Evolutionary conservation across 2,888 invertebrate species (phyloP), one percentile per base, ranked within the genome.

Genomic region (Balanococcus diminutus): DNA sequence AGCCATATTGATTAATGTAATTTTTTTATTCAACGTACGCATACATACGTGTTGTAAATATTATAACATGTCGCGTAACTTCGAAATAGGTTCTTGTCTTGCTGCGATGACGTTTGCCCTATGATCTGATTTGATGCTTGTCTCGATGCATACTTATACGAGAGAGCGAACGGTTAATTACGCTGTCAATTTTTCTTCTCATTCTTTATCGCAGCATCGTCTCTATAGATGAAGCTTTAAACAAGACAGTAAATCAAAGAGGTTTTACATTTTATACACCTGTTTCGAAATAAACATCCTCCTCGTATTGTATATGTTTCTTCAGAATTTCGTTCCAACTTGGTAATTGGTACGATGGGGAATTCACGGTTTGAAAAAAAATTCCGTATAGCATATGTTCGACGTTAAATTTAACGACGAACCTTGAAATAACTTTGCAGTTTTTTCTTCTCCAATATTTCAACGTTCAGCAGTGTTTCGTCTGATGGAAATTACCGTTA

Each of bases 231-330:
- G n/a, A 46, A 81, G 46, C 36, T 36, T 79, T 79, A 79, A 36
- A 79, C 75, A 36, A 28, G 72, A 72, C 19, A 79, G 2, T 72
- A 79, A 79, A 79, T 79, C 75, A 79, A 79, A 79, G 36, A 79
- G 16, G 39, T 46, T 85, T 75, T 85, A 75, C 79, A 75, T 46
- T 75, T 85, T 85, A 25, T 79, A 85, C 85, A 85, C 85, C 85
- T 85, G 85, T 85, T 85, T 42, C n/a, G 51, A 85, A 75, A 79
- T 85, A 85, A 85, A 85, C 85, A 85, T 85, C 85, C 85, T 84
- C n/a, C n/a, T 56, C 22, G 56, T 56, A 56, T 56, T 56, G 56
- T 56, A 56, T 46, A 42, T 39, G 31, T 32, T 39, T 85, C 42
- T 46, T 28, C 36, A 31, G 72, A 72, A 28, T 79, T 36, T 79